A percentile compares a stretch with the other conserved stretches of the same genome.
Conservation (phyloP, 2,797 vertebrate genomes). For the Sebastes ruberrimus region DNA sequence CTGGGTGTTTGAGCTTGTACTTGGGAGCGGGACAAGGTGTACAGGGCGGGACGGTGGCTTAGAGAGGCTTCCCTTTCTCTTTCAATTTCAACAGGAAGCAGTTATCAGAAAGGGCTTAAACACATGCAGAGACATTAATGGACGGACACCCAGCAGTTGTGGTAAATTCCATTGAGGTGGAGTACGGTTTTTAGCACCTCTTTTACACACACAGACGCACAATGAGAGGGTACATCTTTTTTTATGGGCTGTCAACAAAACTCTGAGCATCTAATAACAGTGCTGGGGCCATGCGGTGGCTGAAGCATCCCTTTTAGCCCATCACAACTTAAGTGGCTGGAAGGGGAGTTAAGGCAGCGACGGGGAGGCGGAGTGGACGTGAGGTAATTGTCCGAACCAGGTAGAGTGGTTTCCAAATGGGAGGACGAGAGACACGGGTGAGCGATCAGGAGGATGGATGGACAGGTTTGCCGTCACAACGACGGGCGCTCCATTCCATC, state of each 20-base stretch:
- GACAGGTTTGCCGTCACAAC: slow-evolving; percentile 61
- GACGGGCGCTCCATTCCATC: slow-evolving; percentile 53
- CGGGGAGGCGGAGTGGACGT: slow-evolving; percentile 49
- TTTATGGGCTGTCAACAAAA: slow-evolving; percentile 78
- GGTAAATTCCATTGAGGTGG: slow-evolving; percentile 60
- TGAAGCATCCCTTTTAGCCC: slow-evolving; percentile 82
- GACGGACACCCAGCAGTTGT: slow-evolving; percentile 53
- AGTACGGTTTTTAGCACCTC: slow-evolving; percentile 58
- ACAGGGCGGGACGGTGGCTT: slow-evolving; percentile 20
- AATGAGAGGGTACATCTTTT: slow-evolving; percentile 69
- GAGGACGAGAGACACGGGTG: slow-evolving; percentile 66
- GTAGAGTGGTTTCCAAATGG: slow-evolving; percentile 79
- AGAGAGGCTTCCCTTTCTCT: slow-evolving; percentile 36
- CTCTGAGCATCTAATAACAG: slow-evolving; percentile 78
- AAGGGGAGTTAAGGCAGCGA: slow-evolving; percentile 77
- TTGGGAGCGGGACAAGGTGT: slow-evolving; percentile 42
- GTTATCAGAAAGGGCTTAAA: slow-evolving; percentile 47
- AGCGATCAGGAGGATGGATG: slow-evolving; percentile 61
- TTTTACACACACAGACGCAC: slow-evolving; percentile 62
- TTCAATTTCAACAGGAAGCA: slow-evolving; percentile 31
- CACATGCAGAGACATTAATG: slow-evolving; percentile 59
- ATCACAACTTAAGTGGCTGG: slow-evolving; percentile 83
- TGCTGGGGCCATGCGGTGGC: slow-evolving; percentile 64
- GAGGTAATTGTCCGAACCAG: slow-evolving; percentile 79
- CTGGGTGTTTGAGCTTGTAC: slow-evolving; percentile 69